phyloP scores from a whole-genome alignment of 1,140 invertebrate genomes.

The Drosophila pandora region DNA sequence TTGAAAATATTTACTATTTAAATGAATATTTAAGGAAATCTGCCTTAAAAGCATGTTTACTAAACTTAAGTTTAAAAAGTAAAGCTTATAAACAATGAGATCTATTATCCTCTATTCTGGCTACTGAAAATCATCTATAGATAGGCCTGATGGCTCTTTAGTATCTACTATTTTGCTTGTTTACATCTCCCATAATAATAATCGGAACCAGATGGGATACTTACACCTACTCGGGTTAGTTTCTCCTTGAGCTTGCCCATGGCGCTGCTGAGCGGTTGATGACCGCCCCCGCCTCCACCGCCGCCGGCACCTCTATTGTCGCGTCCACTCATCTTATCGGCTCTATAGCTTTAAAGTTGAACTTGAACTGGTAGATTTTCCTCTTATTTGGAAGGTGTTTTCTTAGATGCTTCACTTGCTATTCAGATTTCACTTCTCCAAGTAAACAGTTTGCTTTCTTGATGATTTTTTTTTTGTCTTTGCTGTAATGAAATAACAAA shows the following conservation, averaged over 20 bases:
- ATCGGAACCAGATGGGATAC: slow-evolving; percentile 12
- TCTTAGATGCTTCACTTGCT: background rate
- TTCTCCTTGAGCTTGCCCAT: slow-evolving; percentile 83
- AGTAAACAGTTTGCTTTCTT: slow-evolving; percentile 29
- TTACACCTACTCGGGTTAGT: slow-evolving; percentile 74
- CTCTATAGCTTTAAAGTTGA: slow-evolving; percentile 53
- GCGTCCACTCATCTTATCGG: slow-evolving; percentile 82
- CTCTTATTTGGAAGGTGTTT: slow-evolving; percentile 11
- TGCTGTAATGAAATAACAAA: slow-evolving; percentile 53
- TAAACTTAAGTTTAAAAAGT: too few species aligned
- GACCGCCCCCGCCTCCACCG: slow-evolving; percentile 59
- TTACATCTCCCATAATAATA: too few species aligned
- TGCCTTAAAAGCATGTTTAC: too few species aligned
- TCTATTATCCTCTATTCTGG: too few species aligned
- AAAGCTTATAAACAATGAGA: too few species aligned
- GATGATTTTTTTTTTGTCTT: slow-evolving; percentile 50
- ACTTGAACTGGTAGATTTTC: slow-evolving; percentile 58
- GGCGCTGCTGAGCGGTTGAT: slow-evolving; percentile 78
- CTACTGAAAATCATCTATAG: too few species aligned
- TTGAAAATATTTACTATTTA: too few species aligned
- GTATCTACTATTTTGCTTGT: too few species aligned
- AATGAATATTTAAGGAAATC: too few species aligned
- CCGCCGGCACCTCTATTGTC: slow-evolving; percentile 75
- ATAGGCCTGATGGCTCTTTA: too few species aligned
- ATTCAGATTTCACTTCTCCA: slow-evolving; percentile 1